Conservation (phyloP, 2,113 vertebrate genomes). For the Oryzias curvinotus region DNA sequence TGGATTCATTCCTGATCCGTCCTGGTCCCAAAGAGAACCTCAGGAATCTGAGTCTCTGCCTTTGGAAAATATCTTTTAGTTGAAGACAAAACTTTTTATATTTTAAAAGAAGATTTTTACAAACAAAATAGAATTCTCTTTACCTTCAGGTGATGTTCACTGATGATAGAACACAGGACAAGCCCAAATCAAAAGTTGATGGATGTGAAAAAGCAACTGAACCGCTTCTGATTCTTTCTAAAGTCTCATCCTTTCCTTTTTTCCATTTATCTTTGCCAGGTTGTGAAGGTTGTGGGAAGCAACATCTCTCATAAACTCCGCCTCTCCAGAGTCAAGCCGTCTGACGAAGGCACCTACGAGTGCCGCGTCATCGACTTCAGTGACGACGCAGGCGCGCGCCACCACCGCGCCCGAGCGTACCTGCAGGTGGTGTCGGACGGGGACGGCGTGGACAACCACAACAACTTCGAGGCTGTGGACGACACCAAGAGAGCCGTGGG, state of each 20-base stretch:
- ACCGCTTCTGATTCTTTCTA: neutral
- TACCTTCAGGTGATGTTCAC: too few relatives aligned
- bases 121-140: too few relatives aligned
- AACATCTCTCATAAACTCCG: constrained; percentile 98
- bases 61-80: too few relatives aligned
- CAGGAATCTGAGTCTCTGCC: too few relatives aligned
- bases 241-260: too few relatives aligned
- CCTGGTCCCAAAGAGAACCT: too few relatives aligned
- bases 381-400: constrained; percentile 83
- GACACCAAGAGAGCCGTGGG: constrained; percentile 53
- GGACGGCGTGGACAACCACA: constrained; percentile 40
- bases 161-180: too few relatives aligned
- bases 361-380: constrained; percentile 96
- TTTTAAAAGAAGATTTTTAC: too few relatives aligned
- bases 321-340: constrained; percentile 87
- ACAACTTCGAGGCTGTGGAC: constrained; percentile 57
- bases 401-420: constrained; percentile 91
- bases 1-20: too few relatives aligned
- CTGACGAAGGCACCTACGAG: constrained; percentile 93
- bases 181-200: neutral
- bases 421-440: constrained; percentile 84
- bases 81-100: too few relatives aligned
- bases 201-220: too few relatives aligned
- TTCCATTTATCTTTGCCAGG: constrained; percentile 65
- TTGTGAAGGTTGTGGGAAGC: constrained; percentile 93